Percentiles rank a stretch among this genome's conserved stretches.
Evolutionary conservation across 2,797 vertebrate species (phyloP).

Genomic region (Huso huso): DNA sequence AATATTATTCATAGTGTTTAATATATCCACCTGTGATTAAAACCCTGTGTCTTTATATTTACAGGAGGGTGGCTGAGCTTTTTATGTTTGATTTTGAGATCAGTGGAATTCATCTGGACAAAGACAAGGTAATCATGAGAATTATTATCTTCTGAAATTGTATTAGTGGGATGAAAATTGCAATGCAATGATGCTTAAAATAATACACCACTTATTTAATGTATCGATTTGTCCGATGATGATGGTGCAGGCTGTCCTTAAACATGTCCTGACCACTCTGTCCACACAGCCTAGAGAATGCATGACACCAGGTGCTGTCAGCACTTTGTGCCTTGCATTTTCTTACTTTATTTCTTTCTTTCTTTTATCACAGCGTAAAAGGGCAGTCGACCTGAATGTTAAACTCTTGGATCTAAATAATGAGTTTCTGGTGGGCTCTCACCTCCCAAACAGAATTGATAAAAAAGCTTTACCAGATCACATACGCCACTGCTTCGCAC

Average conservation of each 20-base stretch:
- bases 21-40: neutral
- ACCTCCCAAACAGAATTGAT: slow-evolving; percentile 80
- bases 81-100: slow-evolving; percentile 99
- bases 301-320: no score
- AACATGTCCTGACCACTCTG: no score
- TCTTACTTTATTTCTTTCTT: neutral
- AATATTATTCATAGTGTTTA: no score
- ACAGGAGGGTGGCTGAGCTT: slow-evolving; percentile 87
- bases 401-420: slow-evolving; percentile 84
- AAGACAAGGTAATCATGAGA: slow-evolving; percentile 71
- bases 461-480: slow-evolving; percentile 72
- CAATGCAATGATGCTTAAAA: no score
- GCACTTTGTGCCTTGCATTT: no score
- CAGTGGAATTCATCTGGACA: slow-evolving; percentile 93
- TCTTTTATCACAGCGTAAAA: slow-evolving; percentile 62
- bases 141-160: neutral
- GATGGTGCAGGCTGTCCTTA: no score
- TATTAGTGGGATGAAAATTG: no score
- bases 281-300: no score
- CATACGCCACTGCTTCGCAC: slow-evolving; percentile 67
- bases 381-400: slow-evolving; percentile 80
- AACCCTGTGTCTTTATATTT: slow-evolving; percentile 31
- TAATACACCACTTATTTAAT: no score
- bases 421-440: slow-evolving; percentile 75
- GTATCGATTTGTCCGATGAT: no score